Base-by-base conservation (phyloP, 37 sponge, comb jelly and placozoan genomes). In the Geodia barretti region DNA sequence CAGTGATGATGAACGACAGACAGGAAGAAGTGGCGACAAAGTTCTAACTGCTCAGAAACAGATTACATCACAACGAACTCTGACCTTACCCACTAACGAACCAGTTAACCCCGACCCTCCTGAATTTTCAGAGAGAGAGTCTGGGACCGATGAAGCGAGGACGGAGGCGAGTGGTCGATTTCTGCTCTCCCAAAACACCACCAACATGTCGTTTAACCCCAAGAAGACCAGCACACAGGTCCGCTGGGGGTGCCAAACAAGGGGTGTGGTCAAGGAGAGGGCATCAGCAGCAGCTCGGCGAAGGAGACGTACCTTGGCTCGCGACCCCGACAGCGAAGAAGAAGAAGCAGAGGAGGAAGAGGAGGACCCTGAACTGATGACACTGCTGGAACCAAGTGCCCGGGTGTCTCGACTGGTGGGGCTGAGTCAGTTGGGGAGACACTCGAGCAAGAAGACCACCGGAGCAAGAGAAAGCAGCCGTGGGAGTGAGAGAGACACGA, bases 151-250 rank as follows among this genome's bases (percentile, higher is more conserved):
- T n/a, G n/a, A n/a, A n/a, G n/a, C n/a, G n/a, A n/a, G n/a, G n/a
- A n/a, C n/a, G n/a, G n/a, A n/a, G n/a, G n/a, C n/a, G n/a, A n/a
- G n/a, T n/a, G n/a, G n/a, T n/a, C n/a, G n/a, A n/a, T n/a, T n/a
- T n/a, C n/a, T n/a, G n/a, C n/a, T n/a, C n/a, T n/a, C n/a, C n/a
- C n/a, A n/a, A n/a, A n/a, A n/a, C n/a, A n/a, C n/a, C n/a, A n/a
- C n/a, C n/a, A n/a, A n/a, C n/a, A n/a, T n/a, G n/a, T n/a, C n/a
- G n/a, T n/a, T n/a, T 5, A 29, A 28, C 31, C 68, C 68, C 2
- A 68, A 4, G 33, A 68, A 68, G 68, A 68, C 68, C 68, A 68
- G 68, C 33, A 68, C 68, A 8, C 7, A 47, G 54, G 54, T 47
- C 54, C 7, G 14, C 7, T 20, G 34, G 29, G 34, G 30, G 29